A percentile compares a stretch with the other conserved stretches of the same genome.
These are phyloP conservation scores for Eptesicus fuscus DNA, from an alignment of 2,113 vertebrate species.

Conservation along the genomic window DNA sequence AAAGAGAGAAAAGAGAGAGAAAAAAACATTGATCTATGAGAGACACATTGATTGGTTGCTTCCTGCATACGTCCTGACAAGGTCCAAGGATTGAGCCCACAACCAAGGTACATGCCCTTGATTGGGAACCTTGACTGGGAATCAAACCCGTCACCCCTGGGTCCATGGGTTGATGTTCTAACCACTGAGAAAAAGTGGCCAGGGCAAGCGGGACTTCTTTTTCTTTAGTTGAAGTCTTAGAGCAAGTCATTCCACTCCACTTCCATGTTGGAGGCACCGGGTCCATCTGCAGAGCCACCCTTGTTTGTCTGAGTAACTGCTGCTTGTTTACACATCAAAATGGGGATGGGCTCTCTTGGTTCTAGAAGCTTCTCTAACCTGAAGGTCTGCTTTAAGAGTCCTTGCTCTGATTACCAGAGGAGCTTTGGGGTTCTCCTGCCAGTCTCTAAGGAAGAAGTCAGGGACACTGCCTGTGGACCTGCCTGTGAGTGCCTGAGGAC, in stretches of 20 bases:
- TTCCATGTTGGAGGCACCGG: rapidly evolving
- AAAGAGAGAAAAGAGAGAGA: too few relatives aligned
- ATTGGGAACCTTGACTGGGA: too few relatives aligned
- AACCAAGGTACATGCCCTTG: too few relatives aligned
- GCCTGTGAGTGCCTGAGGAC: neutral
- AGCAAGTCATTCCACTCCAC: neutral
- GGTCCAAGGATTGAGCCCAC: too few relatives aligned
- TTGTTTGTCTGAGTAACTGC: neutral
- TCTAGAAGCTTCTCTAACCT: neutral
- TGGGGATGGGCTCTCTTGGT: neutral
- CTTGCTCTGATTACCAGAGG: neutral
- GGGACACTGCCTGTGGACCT: neutral
- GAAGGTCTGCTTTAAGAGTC: neutral
- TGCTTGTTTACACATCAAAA: neutral
- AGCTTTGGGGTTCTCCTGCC: neutral
- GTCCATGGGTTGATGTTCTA: too few relatives aligned
- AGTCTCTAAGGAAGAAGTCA: neutral
- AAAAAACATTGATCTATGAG: too few relatives aligned
- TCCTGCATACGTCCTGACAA: too few relatives aligned
- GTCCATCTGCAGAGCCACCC: too few relatives aligned
- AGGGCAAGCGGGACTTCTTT: neutral
- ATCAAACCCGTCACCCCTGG: too few relatives aligned
- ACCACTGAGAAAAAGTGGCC: too few relatives aligned
- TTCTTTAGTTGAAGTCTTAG: neutral
- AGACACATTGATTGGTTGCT: too few relatives aligned